A percentile compares a stretch with the other conserved stretches of the same genome.
Evolutionary conservation across 92 coral and sea anemone genomes (phyloP).

Genomic region (Pocillopora grandis): DNA sequence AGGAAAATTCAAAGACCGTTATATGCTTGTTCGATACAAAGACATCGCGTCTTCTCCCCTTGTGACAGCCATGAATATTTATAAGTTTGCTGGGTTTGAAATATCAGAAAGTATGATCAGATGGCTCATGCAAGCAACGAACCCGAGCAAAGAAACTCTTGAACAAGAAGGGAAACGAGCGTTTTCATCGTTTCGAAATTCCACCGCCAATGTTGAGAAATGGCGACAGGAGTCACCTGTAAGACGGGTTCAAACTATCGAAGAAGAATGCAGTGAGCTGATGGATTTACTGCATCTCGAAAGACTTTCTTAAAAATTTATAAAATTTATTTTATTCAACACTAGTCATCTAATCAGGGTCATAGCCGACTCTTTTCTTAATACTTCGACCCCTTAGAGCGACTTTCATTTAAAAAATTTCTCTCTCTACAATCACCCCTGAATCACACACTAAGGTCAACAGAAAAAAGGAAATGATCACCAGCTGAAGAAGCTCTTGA

Average conservation of each 20-base stretch:
- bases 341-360: background rate
- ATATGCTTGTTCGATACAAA: slow-evolving; percentile 44
- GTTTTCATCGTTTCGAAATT: slow-evolving; percentile 49
- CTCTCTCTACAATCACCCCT: no score
- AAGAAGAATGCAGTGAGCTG: slow-evolving; percentile 44
- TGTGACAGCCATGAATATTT: slow-evolving; percentile 45
- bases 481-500: no score
- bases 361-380: background rate
- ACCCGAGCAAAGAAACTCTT: slow-evolving; percentile 42
- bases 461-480: no score
- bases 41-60: slow-evolving; percentile 50
- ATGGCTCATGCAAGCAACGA: slow-evolving; percentile 49
- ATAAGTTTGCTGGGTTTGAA: slow-evolving; percentile 59
- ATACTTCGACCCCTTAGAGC: background rate
- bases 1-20: slow-evolving; percentile 12
- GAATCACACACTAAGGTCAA: no score
- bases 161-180: slow-evolving; percentile 7
- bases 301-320: slow-evolving; percentile 11
- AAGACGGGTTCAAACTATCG: slow-evolving; percentile 37
- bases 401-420: no score
- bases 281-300: slow-evolving; percentile 37
- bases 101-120: slow-evolving; percentile 38
- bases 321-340: background rate
- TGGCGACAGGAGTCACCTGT: slow-evolving; percentile 52
- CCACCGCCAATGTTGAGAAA: slow-evolving; percentile 47